These are phyloP conservation scores for Parambassis ranga DNA, from an alignment of 2,797 vertebrate species.

Conservation along the genomic window DNA sequence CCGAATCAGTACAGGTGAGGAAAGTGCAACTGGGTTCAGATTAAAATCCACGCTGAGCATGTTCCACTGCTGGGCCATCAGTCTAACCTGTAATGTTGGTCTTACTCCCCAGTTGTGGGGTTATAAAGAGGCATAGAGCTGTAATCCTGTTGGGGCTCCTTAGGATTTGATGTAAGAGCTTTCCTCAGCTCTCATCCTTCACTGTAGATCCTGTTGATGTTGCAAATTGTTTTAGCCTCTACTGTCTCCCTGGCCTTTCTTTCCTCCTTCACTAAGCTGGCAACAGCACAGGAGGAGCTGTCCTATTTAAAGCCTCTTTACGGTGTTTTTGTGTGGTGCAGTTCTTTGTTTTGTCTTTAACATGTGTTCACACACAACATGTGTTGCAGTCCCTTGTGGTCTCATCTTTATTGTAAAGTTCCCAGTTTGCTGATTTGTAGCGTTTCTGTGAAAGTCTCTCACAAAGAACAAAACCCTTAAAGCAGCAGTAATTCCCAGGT, in stretches of 20 bases:
- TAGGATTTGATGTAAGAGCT: conserved; percentile 61
- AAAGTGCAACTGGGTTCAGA: conserved; percentile 8
- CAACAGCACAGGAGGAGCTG: conserved; percentile 25
- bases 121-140: conserved; percentile 32
- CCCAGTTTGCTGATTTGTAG: conserved; percentile 31
- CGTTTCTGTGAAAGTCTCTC: conserved; percentile 45
- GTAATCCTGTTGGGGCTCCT: conserved; percentile 59
- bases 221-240: conserved; percentile 59
- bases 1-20: conserved; percentile 32
- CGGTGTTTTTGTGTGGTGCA: background rate
- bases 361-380: background rate
- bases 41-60: conserved; percentile 1
- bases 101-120: conserved; percentile 8
- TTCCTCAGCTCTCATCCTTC: conserved; percentile 38
- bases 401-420: conserved; percentile 23
- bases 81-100: conserved; percentile 5
- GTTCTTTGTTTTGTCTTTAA: conserved; percentile 7
- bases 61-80: conserved; percentile 5
- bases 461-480: conserved; percentile 26
- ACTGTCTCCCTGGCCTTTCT: conserved; percentile 15
- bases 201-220: conserved; percentile 56
- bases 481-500: conserved; percentile 32
- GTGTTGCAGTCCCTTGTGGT: background rate
- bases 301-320: conserved; percentile 13
- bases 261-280: conserved; percentile 31